phyloP scores from a whole-genome alignment of 1,140 invertebrate genomes.

The Drosophila baimaii region DNA sequence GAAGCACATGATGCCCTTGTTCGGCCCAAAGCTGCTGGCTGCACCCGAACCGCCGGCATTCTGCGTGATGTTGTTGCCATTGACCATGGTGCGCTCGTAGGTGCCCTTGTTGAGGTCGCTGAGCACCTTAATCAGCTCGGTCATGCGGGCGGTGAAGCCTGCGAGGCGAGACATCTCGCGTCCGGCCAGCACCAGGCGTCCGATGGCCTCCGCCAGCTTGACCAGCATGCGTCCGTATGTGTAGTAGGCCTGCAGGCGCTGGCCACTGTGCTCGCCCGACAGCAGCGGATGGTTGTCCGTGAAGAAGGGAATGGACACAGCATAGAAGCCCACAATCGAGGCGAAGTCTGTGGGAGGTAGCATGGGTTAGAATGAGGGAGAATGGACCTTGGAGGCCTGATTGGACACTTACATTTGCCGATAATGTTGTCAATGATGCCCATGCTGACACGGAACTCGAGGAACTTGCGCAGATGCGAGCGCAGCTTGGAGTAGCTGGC shows the following conservation, averaged over 20 bases:
- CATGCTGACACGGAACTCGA: slow-evolving; percentile 96
- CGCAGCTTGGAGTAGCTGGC: slow-evolving; percentile 96
- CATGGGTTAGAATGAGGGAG: background rate
- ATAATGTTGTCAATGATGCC: slow-evolving; percentile 98
- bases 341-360: slow-evolving; percentile 90
- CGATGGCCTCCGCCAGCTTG: slow-evolving; percentile 98
- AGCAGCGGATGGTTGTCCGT: slow-evolving; percentile 88
- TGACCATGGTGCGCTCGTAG: slow-evolving; percentile 95
- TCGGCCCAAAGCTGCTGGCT: slow-evolving; percentile 85
- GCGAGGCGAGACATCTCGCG: slow-evolving; percentile 96
- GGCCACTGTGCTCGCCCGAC: slow-evolving; percentile 87
- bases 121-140: slow-evolving; percentile 94
- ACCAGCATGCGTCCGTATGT: slow-evolving; percentile 98
- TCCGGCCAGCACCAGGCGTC: slow-evolving; percentile 95
- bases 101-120: slow-evolving; percentile 93
- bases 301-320: slow-evolving; percentile 97
- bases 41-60: slow-evolving; percentile 35
- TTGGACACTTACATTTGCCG: slow-evolving; percentile 95
- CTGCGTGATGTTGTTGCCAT: slow-evolving; percentile 79
- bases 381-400: no score
- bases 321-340: slow-evolving; percentile 96
- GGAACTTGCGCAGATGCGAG: slow-evolving; percentile 93
- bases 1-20: slow-evolving; percentile 92
- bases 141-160: slow-evolving; percentile 95
- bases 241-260: slow-evolving; percentile 94